These are phyloP conservation scores for Pemphredon lugubris DNA, from an alignment of 2,888 invertebrate genomes.

Conservation along the genomic window DNA sequence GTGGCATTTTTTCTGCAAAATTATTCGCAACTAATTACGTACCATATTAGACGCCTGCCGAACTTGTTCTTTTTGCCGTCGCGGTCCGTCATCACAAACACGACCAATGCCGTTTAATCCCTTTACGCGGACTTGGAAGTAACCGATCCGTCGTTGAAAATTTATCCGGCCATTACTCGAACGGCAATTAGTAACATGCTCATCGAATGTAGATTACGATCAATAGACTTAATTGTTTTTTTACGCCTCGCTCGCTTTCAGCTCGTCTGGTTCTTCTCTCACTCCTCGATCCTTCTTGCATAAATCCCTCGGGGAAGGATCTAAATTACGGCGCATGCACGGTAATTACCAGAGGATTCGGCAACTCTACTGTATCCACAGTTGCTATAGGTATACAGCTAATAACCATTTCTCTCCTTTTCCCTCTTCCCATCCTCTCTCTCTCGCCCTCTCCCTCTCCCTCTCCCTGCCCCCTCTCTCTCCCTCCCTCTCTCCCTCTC, in stretches of 20 bases:
- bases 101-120: no score
- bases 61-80: no score
- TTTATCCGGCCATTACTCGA: no score
- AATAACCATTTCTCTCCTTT: slow-evolving; percentile 45
- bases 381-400: slow-evolving; percentile 36
- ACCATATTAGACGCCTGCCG: no score
- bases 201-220: no score
- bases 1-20: no score
- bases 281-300: slow-evolving; percentile 14
- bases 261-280: slow-evolving; percentile 3
- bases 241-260: neutral
- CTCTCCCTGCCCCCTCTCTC: slow-evolving; percentile 15
- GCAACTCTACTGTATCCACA: slow-evolving; percentile 26
- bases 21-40: no score
- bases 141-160: no score
- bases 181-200: no score
- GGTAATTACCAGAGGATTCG: slow-evolving; percentile 61
- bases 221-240: slow-evolving; percentile 50
- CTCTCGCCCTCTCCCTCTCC: neutral
- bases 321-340: slow-evolving; percentile 58
- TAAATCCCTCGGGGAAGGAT: slow-evolving; percentile 46
- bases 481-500: slow-evolving; percentile 7
- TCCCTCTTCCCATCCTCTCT: neutral
- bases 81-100: no score
- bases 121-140: no score